Percentiles rank a stretch among this genome's conserved stretches.
phyloP scores from a whole-genome alignment of 2,888 invertebrate species.

The Oxytorus armatus region DNA sequence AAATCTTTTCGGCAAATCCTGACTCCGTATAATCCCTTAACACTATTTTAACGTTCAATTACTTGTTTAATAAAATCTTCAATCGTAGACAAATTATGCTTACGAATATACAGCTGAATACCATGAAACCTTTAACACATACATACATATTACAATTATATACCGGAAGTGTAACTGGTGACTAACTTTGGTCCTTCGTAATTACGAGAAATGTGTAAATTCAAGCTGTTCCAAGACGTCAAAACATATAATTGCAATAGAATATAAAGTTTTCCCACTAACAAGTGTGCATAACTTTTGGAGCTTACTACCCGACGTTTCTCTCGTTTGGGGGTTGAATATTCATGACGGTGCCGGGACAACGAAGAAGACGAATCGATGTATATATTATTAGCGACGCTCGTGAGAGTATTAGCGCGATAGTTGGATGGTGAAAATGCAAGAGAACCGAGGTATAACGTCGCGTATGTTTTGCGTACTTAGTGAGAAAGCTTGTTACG shows the following conservation, averaged over 20 bases:
- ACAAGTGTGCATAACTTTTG: constrained; percentile 27
- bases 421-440: not conserved
- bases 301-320: not conserved
- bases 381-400: constrained; percentile 27
- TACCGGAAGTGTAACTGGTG: not conserved
- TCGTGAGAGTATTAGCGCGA: not conserved
- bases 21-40: too few relatives aligned
- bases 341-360: constrained; percentile 44
- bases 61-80: too few relatives aligned
- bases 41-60: too few relatives aligned
- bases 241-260: not conserved
- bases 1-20: too few relatives aligned
- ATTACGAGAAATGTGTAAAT: constrained; percentile 15
- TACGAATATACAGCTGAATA: too few relatives aligned
- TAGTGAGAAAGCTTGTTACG: constrained; percentile 83
- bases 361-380: constrained; percentile 41
- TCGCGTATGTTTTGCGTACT: constrained; percentile 53
- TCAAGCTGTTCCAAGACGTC: constrained; percentile 8
- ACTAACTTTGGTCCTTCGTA: constrained; percentile 20
- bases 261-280: constrained; percentile 39
- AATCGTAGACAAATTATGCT: too few relatives aligned
- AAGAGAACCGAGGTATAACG: not conserved
- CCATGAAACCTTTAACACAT: too few relatives aligned
- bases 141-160: too few relatives aligned
- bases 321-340: constrained; percentile 14